These are phyloP conservation scores for Halcyon leucocephala DNA, from an alignment of 2,797 vertebrate species.

Conservation along the genomic window DNA sequence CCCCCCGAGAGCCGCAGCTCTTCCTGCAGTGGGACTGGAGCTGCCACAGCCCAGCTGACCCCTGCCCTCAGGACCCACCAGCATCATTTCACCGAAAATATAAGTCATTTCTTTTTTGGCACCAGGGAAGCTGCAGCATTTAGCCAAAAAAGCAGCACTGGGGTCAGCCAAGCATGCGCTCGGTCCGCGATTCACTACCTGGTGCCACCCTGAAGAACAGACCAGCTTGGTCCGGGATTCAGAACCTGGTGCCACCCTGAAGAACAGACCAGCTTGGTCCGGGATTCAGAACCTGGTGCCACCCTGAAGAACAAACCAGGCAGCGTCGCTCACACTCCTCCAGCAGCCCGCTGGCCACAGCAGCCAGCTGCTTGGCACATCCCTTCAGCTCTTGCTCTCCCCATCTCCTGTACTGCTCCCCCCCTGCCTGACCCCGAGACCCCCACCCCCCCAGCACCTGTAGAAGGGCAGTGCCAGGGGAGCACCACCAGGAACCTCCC, in stretches of 20 bases:
- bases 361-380: not conserved
- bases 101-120: not conserved
- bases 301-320: rapidly evolving
- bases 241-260: not conserved
- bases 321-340: not conserved
- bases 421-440: rapidly evolving
- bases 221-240: not conserved
- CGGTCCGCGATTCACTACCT: not conserved
- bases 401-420: rapidly evolving
- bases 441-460: not conserved
- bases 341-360: rapidly evolving
- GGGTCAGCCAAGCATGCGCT: rapidly evolving
- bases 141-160: not conserved
- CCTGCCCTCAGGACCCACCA: not conserved
- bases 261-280: rapidly evolving
- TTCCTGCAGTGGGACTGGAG: not conserved
- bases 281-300: not conserved
- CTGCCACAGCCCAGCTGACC: not conserved
- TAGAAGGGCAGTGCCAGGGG: too few relatives aligned
- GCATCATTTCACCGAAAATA: rapidly evolving
- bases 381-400: rapidly evolving
- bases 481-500: rapidly evolving
- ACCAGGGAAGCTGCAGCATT: not conserved
- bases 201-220: rapidly evolving
- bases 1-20: not conserved